Percentiles rank a stretch among this genome's conserved stretches.
These are phyloP conservation scores for Nomada goodeniana DNA, from an alignment of 2,888 invertebrate species.

Conservation along the genomic window DNA sequence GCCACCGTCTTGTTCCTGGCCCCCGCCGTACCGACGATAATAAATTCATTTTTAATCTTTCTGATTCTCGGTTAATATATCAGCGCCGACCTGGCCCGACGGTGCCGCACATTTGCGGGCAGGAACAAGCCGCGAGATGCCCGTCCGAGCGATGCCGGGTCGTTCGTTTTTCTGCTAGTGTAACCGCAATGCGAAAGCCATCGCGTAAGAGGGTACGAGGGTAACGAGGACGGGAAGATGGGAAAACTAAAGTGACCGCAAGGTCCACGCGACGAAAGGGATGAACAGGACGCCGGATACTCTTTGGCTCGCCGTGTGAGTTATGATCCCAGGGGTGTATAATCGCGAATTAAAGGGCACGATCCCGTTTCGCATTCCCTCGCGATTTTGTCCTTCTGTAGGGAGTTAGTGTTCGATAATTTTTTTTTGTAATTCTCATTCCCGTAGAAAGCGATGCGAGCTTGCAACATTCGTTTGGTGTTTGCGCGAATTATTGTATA, in stretches of 20 bases:
- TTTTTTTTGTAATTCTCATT: neutral
- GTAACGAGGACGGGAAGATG: conserved; percentile 1
- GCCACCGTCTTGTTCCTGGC: neutral
- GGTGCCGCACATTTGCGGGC: conserved; percentile 65
- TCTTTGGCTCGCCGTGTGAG: conserved; percentile 57
- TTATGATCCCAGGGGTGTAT: conserved; percentile 66
- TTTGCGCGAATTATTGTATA: neutral
- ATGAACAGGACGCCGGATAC: conserved; percentile 42
- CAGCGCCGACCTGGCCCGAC: conserved; percentile 47
- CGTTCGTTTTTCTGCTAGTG: conserved; percentile 54
- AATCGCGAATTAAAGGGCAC: conserved; percentile 69
- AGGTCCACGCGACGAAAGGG: conserved; percentile 37
- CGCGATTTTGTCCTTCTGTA: neutral
- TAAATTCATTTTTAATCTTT: conserved; percentile 65
- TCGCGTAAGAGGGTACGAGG: conserved; percentile 36
- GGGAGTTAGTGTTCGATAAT: neutral
- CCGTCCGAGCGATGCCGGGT: conserved; percentile 37
- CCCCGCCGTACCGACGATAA: conserved; percentile 33
- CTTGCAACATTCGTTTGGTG: neutral
- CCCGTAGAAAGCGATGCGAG: neutral
- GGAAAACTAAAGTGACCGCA: conserved; percentile 64
- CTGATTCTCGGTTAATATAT: conserved; percentile 62
- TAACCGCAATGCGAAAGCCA: conserved; percentile 65
- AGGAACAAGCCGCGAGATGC: conserved; percentile 56
- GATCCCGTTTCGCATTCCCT: conserved; percentile 22